phyloP scores from a whole-genome alignment of 2,888 invertebrate genomes.

The Podotricha telesiphe region DNA sequence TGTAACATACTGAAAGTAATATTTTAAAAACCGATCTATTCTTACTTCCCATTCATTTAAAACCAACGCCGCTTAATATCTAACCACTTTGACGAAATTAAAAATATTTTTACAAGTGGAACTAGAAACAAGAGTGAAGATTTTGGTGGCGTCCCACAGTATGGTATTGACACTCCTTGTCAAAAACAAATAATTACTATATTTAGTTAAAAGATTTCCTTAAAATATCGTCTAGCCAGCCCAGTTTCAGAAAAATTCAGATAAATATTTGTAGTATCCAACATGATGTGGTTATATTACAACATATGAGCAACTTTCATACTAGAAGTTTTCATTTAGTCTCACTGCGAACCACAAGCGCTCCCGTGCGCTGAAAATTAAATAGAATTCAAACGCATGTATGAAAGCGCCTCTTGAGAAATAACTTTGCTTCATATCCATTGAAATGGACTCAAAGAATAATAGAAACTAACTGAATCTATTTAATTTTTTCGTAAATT shows the following conservation, averaged over 20 bases:
- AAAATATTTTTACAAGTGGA: no score
- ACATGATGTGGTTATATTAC: constrained; percentile 4
- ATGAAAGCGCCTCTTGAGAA: constrained; percentile 28
- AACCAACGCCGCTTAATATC: no score
- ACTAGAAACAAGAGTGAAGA: no score
- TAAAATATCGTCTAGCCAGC: neutral
- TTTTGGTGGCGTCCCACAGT: no score
- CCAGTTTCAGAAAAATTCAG: neutral
- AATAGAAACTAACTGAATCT: neutral
- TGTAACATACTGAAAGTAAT: no score
- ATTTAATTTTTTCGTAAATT: neutral
- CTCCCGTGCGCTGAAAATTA: constrained; percentile 37
- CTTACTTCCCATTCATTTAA: no score
- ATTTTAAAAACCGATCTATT: no score
- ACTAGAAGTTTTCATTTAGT: constrained; percentile 39
- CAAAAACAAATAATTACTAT: neutral
- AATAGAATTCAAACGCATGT: constrained; percentile 32
- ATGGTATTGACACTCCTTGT: no score
- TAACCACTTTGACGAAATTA: no score
- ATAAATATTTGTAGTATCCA: neutral
- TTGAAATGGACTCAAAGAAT: constrained; percentile 19
- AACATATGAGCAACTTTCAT: constrained; percentile 29
- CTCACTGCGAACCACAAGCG: constrained; percentile 36
- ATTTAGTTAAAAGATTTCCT: neutral
- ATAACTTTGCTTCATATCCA: constrained; percentile 33